Percentiles rank a stretch among this genome's conserved stretches.
Evolutionary conservation across 2,888 invertebrate species (phyloP).

Genomic region (Amphiduros pacificus): DNA sequence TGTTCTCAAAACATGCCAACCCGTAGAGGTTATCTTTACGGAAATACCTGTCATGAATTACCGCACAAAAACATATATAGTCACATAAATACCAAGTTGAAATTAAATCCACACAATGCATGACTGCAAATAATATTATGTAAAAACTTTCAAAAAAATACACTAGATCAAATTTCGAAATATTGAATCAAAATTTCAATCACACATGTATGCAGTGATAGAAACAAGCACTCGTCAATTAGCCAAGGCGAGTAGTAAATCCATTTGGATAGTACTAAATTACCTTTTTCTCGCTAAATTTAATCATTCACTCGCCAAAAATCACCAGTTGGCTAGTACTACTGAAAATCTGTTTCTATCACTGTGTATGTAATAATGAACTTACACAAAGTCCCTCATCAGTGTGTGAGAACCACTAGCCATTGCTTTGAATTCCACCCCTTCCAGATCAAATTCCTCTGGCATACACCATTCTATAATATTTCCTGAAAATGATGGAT

Average conservation of each 20-base stretch:
- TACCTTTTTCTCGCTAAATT: no score
- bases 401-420: conserved; percentile 60
- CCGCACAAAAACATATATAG: no score
- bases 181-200: no score
- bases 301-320: no score
- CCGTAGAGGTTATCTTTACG: conserved; percentile 57
- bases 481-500: conserved; percentile 58
- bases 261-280: no score
- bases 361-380: conserved; percentile 17
- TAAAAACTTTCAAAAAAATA: background rate
- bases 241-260: no score
- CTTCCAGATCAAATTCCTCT: conserved; percentile 58
- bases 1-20: conserved; percentile 60
- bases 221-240: no score
- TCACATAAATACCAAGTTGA: no score
- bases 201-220: no score
- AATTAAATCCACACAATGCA: background rate
- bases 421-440: conserved; percentile 62
- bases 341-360: background rate
- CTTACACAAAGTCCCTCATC: conserved; percentile 60
- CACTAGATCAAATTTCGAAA: background rate
- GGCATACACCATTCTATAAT: conserved; percentile 61
- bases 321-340: no score
- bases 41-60: conserved; percentile 58
- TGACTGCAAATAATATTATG: background rate